Evolutionary conservation across 2,113 vertebrate genomes (phyloP), one percentile per base, ranked within the genome.

Genomic region (Lichenostomus cassidix): DNA sequence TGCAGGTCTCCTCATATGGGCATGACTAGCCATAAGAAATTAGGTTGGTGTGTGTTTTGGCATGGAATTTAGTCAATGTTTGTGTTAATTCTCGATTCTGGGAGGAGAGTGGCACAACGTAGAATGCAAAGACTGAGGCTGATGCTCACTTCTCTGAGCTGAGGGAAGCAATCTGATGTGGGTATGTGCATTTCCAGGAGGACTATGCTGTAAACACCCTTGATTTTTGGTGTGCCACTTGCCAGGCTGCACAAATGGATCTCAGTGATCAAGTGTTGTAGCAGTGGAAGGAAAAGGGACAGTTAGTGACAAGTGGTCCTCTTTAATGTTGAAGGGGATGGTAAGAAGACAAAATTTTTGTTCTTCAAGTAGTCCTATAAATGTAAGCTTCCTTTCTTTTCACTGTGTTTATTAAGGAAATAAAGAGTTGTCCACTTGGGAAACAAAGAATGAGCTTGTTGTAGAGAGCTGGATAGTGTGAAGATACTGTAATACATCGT

Each of bases 131-230:
- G 44, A 14, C 15, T 35, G 4, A 70, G 28, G n/a, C 33, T 9
- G 6, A 25, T 27, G 29, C n/a, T n/a, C 3, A 0, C 33, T 28
- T 11, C 25, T n/a, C 7, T 70, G 76, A 33, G 37, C 27, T 12
- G 21, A 44, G 27, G 53, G 44, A 82, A 79, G 41, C 6, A 10
- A 22, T 33, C 25, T 75, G n/a, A 5, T 1, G 3, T 13, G 44
- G n/a, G 12, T 9, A 3, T 0, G 1, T n/a, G 81, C 0, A 0
- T 41, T 83, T 77, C 12, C 60, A 69, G 56, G 22, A 70, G 18
- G 29, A 8, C 25, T 23, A 0, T 0, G 1, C 37, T 77, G 37
- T 69, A 22, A 28, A 0, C 8, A 15, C 14, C 10, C 14, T 20
- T 83, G 19, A 17, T 35, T 68, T 78, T 87, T 49, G 86, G 22